phyloP scores from a whole-genome alignment of 2,797 vertebrate species.

The Gobio occitaniae region DNA sequence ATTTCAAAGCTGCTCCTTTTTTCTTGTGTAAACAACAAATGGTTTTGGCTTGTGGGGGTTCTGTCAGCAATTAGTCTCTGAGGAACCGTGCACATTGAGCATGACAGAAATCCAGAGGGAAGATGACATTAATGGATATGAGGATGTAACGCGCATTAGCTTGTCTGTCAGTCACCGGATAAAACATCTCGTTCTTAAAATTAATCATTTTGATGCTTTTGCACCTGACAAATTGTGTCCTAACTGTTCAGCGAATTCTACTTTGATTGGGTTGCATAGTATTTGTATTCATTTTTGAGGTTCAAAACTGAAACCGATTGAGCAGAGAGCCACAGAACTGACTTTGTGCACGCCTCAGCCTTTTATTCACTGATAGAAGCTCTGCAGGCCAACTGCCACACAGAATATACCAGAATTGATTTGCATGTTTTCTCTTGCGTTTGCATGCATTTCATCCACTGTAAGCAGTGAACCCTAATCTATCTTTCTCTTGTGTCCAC shows the following conservation, averaged over 20 bases:
- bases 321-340: not conserved
- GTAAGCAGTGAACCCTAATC: not conserved
- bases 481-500: constrained; percentile 64
- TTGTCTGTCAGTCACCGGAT: constrained; percentile 8
- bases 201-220: not conserved
- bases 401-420: constrained; percentile 8
- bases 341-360: not conserved
- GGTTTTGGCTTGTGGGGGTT: constrained; percentile 9
- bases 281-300: not conserved
- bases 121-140: constrained; percentile 24
- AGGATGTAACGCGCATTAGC: not conserved
- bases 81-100: constrained; percentile 11
- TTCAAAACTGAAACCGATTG: not conserved
- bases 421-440: constrained; percentile 45
- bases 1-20: constrained; percentile 15
- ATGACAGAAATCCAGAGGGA: constrained; percentile 16
- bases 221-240: not conserved
- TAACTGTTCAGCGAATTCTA: not conserved
- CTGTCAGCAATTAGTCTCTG: constrained; percentile 16
- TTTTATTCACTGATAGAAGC: constrained; percentile 26
- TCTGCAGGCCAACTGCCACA: not conserved
- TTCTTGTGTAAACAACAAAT: constrained; percentile 9
- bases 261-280: not conserved
- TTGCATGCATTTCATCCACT: constrained; percentile 8
- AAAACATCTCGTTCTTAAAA: constrained; percentile 6